Conservation (phyloP, 2,888 invertebrate genomes). For the Heteromurus nitidus region DNA sequence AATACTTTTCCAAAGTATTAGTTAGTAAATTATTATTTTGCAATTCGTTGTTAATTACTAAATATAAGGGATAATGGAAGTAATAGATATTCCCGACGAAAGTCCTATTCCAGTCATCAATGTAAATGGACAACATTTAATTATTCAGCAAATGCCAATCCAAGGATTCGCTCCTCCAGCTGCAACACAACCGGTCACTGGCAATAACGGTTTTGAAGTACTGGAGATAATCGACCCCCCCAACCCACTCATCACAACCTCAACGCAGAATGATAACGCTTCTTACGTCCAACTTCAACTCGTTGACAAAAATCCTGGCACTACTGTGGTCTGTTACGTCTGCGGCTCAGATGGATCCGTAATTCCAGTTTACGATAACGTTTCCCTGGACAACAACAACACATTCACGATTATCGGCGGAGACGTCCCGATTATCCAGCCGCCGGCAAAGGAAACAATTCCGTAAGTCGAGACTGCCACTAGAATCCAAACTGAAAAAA, state of each 20-base stretch:
- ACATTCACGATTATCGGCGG: slow-evolving; percentile 14
- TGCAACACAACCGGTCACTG: slow-evolving; percentile 10
- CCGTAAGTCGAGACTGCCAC: too few relatives aligned
- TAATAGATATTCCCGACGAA: slow-evolving; percentile 21
- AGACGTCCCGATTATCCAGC: too few relatives aligned
- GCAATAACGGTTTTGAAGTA: slow-evolving; percentile 20
- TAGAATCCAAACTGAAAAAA: too few relatives aligned
- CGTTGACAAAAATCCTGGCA: slow-evolving; percentile 6
- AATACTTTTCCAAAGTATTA: too few relatives aligned
- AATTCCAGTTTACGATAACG: slow-evolving; percentile 29
- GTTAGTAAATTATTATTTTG: too few relatives aligned
- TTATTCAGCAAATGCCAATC: background rate
- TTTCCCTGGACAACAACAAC: slow-evolving; percentile 19
- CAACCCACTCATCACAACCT: too few relatives aligned
- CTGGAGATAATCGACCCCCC: slow-evolving; percentile 7
- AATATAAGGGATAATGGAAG: too few relatives aligned
- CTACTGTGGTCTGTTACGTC: slow-evolving; percentile 17
- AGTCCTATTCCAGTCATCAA: background rate
- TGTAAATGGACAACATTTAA: background rate
- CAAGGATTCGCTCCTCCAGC: background rate
- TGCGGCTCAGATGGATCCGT: slow-evolving; percentile 26
- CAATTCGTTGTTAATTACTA: too few relatives aligned
- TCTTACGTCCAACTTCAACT: slow-evolving; percentile 3
- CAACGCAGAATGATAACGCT: too few relatives aligned
- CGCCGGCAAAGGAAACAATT: too few relatives aligned